These are phyloP conservation scores for Parus major DNA, from an alignment of 2,113 vertebrate genomes.

Conservation along the genomic window DNA sequence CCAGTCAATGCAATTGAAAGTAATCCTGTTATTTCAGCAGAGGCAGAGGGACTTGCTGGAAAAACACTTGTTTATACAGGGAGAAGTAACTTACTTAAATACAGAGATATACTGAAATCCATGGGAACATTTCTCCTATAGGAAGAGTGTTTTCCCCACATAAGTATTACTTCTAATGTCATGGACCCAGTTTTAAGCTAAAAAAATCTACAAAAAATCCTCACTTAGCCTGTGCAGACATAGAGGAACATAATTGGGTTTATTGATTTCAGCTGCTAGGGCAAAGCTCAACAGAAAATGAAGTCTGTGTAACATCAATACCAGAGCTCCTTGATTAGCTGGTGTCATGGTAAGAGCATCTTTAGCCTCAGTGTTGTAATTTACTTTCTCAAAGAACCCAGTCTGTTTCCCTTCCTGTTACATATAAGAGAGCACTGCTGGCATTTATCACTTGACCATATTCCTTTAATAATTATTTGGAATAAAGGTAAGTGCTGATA, in stretches of 20 bases:
- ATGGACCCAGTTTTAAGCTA: not conserved
- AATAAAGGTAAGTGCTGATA: not conserved
- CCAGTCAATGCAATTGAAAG: not conserved
- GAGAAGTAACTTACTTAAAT: not conserved
- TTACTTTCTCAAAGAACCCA: not conserved
- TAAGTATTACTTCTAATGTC: not conserved
- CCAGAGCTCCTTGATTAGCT: not conserved
- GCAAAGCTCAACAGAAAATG: not conserved
- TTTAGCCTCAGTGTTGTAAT: not conserved
- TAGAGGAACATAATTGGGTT: not conserved
- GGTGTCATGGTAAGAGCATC: not conserved
- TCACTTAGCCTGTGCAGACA: not conserved
- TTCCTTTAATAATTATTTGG: not conserved
- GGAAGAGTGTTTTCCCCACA: not conserved
- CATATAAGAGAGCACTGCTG: rapidly evolving
- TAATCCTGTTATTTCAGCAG: not conserved
- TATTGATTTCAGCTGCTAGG: not conserved
- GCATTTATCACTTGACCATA: not conserved
- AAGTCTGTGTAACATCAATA: not conserved
- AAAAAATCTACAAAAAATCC: not conserved
- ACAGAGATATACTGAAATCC: not conserved
- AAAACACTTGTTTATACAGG: not conserved
- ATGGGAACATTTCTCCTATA: not conserved
- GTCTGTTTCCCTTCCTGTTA: not conserved
- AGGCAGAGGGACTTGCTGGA: not conserved